phyloP scores from a whole-genome alignment of 30 jellyfish, hydroid and myxozoan species.

The Cassiopea xamachana region DNA sequence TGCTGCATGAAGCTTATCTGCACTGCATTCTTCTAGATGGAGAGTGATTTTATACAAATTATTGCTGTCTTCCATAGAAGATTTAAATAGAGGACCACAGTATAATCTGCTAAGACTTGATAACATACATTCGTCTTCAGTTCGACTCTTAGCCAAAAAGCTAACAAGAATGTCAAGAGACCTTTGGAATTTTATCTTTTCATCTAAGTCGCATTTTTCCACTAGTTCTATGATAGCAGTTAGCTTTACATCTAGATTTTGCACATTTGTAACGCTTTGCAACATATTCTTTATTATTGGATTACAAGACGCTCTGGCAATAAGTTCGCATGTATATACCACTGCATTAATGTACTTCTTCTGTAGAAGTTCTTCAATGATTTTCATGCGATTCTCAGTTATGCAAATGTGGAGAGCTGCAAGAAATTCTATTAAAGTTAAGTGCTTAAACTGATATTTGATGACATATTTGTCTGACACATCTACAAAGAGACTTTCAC shows the following conservation, averaged over 20 bases:
- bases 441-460: background rate
- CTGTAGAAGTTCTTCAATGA: background rate
- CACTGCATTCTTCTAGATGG: background rate
- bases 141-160: no score
- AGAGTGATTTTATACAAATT: background rate
- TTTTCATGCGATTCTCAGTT: background rate
- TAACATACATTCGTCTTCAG: no score
- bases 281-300: no score
- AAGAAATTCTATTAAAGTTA: background rate
- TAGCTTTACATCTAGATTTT: no score
- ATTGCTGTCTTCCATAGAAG: background rate
- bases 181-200: no score
- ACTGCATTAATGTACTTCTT: background rate
- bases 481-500: background rate
- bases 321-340: background rate
- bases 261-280: no score
- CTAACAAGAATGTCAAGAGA: no score
- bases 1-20: background rate
- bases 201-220: no score
- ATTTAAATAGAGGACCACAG: background rate
- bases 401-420: background rate
- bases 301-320: background rate
- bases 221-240: no score
- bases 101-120: no score
- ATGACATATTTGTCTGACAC: background rate